Evolutionary conservation across 2,113 vertebrate genomes (phyloP).

Genomic region (Etheostoma spectabile): DNA sequence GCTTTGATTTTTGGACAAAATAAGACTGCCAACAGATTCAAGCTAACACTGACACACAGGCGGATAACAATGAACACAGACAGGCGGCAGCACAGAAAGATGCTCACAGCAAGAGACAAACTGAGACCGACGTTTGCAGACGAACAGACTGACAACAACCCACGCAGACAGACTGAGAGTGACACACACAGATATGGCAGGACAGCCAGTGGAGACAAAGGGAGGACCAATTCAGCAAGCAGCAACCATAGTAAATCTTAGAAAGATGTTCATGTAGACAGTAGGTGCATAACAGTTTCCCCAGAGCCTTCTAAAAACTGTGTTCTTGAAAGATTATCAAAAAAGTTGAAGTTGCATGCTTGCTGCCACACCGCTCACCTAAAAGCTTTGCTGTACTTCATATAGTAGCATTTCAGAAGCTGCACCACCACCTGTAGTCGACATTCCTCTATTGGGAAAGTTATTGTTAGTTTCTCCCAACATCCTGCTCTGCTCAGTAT

Average conservation of each 20-base stretch:
- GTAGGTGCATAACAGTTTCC: not conserved
- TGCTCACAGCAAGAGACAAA: slow-evolving; percentile 37
- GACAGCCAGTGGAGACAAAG: slow-evolving; percentile 34
- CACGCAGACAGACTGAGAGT: slow-evolving; percentile 40
- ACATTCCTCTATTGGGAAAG: not conserved
- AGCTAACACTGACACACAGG: slow-evolving; percentile 29
- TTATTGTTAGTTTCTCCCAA: not conserved
- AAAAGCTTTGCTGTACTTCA: not conserved
- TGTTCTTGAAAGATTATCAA: not conserved
- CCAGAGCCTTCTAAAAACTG: not conserved
- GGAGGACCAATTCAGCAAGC: slow-evolving; percentile 29
- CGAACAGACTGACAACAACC: slow-evolving; percentile 41
- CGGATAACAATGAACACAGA: slow-evolving; percentile 41
- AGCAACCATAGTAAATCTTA: not conserved
- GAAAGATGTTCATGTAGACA: not conserved
- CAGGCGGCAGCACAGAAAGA: slow-evolving; percentile 18
- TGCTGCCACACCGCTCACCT: not conserved
- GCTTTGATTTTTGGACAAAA: slow-evolving; percentile 28
- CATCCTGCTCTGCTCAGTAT: slow-evolving; percentile 17
- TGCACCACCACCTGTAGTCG: slow-evolving; percentile 7
- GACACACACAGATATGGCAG: slow-evolving; percentile 42
- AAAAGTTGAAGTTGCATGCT: not conserved
- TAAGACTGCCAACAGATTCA: not conserved
- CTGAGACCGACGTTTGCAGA: slow-evolving; percentile 33
- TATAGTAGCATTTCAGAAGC: slow-evolving; percentile 13